These are phyloP conservation scores for Euzophera pinguis DNA, from an alignment of 2,888 invertebrate genomes.

Conservation along the genomic window DNA sequence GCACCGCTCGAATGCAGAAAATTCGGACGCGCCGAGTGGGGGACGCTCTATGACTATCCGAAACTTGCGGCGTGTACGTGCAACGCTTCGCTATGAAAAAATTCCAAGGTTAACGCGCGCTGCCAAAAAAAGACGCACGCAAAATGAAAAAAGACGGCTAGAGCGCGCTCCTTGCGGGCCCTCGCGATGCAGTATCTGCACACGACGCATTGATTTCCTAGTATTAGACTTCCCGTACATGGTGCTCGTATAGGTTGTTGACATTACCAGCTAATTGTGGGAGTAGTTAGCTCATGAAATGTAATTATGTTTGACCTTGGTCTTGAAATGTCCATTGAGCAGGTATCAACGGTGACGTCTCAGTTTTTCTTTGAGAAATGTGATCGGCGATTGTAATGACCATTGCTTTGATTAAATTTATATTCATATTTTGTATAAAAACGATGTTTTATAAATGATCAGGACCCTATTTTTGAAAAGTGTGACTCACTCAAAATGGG, in stretches of 20 bases:
- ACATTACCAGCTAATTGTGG: slow-evolving; percentile 21
- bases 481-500: no score
- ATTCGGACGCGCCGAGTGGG: slow-evolving; percentile 76
- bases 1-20: slow-evolving; percentile 76
- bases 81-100: slow-evolving; percentile 77
- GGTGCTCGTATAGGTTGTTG: slow-evolving; percentile 18
- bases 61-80: slow-evolving; percentile 77
- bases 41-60: slow-evolving; percentile 77
- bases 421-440: no score
- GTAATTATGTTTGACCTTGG: slow-evolving; percentile 19
- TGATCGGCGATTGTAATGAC: background rate
- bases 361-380: background rate
- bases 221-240: background rate
- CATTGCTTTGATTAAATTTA: no score
- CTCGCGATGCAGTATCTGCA: slow-evolving; percentile 68
- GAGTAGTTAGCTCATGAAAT: slow-evolving; percentile 15
- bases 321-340: slow-evolving; percentile 15
- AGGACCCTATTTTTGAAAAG: no score
- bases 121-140: slow-evolving; percentile 80
- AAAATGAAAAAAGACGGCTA: slow-evolving; percentile 76
- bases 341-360: slow-evolving; percentile 8
- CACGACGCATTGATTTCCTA: slow-evolving; percentile 26
- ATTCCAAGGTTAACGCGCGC: slow-evolving; percentile 78
- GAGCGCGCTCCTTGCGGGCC: slow-evolving; percentile 67
- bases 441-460: no score